Evolutionary conservation across 1,140 invertebrate genomes (phyloP).

Genomic region (Amphibalanus amphitrite): DNA sequence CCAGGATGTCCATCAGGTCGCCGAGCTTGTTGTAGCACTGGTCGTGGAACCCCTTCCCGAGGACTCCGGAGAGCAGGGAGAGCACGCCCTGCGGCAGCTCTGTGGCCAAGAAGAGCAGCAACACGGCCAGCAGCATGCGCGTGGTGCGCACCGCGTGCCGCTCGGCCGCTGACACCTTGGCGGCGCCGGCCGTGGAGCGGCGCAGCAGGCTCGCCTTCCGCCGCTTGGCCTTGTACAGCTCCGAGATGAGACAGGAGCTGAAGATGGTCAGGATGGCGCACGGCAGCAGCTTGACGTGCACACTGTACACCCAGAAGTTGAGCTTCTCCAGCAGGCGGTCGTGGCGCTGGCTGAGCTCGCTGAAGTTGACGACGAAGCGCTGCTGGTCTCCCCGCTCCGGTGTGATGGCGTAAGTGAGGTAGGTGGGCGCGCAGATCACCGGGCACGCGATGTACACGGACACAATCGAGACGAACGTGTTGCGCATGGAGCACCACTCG

Average conservation of each 20-base stretch:
- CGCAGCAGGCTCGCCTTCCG: conserved; percentile 14
- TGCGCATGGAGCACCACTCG: conserved; percentile 18
- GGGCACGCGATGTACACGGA: conserved; percentile 64
- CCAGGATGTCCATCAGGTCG: too few relatives aligned
- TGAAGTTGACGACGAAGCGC: conserved; percentile 24
- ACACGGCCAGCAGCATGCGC: conserved; percentile 40
- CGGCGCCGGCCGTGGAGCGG: conserved; percentile 7
- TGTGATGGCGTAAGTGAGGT: conserved; percentile 45
- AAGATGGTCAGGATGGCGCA: conserved; percentile 55
- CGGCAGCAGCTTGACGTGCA: too few relatives aligned
- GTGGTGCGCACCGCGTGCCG: conserved; percentile 31
- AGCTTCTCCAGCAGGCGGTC: conserved; percentile 27
- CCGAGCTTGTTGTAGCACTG: too few relatives aligned
- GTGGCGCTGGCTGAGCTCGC: conserved; percentile 24
- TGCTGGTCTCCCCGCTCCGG: conserved; percentile 20
- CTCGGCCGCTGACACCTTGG: conserved; percentile 13
- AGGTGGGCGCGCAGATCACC: conserved; percentile 66
- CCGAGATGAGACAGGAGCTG: conserved; percentile 55
- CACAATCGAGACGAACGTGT: conserved; percentile 43
- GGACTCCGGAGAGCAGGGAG: too few relatives aligned
- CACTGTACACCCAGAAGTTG: too few relatives aligned
- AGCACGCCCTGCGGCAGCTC: too few relatives aligned
- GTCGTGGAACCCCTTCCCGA: too few relatives aligned
- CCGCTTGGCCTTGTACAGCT: conserved; percentile 30
- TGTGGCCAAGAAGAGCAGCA: too few relatives aligned